Conservation (phyloP, 2,797 vertebrate genomes). For the Epinephelus awoara region DNA sequence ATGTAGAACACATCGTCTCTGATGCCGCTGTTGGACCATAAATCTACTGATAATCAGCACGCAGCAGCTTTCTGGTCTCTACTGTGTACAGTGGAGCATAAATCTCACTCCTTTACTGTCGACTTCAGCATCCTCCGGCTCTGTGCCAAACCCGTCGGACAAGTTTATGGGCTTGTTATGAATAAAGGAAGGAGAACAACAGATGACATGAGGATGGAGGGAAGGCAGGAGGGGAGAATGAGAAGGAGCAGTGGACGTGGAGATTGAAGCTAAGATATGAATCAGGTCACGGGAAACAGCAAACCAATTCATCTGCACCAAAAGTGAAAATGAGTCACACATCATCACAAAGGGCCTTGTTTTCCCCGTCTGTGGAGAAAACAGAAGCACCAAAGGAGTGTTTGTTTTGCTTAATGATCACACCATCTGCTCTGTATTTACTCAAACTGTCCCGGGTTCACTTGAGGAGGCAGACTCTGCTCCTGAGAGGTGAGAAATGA, state of each 20-base stretch:
- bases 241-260: background rate
- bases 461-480: conserved; percentile 48
- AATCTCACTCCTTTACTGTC: conserved; percentile 52
- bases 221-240: background rate
- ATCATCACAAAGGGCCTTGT: conserved; percentile 35
- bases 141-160: conserved; percentile 31
- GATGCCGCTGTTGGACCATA: conserved; percentile 21
- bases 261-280: conserved; percentile 36
- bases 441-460: conserved; percentile 59
- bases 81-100: conserved; percentile 34
- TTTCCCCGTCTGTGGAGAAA: conserved; percentile 48
- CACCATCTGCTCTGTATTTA: conserved; percentile 73
- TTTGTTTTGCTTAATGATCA: conserved; percentile 75
- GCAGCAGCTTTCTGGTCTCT: conserved; percentile 42
- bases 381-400: conserved; percentile 48
- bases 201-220: conserved; percentile 30
- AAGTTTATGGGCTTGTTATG: conserved; percentile 46
- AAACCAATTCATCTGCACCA: conserved; percentile 27
- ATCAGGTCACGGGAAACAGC: conserved; percentile 50
- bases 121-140: conserved; percentile 5
- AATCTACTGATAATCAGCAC: conserved; percentile 58
- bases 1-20: conserved; percentile 19
- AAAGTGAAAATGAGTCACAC: conserved; percentile 43
- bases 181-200: conserved; percentile 43
- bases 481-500: conserved; percentile 65